Percentiles rank a stretch among this genome's conserved stretches.
phyloP scores from a whole-genome alignment of 1,140 invertebrate species.

The Atta cephalotes region DNA sequence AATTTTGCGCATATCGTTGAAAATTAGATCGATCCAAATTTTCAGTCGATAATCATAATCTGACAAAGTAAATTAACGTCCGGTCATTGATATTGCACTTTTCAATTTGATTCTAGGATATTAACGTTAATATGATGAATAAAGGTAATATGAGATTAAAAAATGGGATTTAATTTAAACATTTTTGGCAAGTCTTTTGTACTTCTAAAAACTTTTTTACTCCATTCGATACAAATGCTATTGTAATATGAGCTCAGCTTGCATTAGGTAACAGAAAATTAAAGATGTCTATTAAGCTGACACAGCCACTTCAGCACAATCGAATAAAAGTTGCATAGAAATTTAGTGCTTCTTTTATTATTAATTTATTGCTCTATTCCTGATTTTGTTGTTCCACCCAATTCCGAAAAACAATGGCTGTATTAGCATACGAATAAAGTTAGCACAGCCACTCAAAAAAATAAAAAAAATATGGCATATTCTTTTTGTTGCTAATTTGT shows the following conservation, averaged over 20 bases:
- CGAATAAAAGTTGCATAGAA: too few relatives aligned
- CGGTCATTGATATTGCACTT: conserved; percentile 50
- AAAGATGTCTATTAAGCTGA: too few relatives aligned
- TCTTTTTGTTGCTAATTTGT: too few relatives aligned
- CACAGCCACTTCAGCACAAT: too few relatives aligned
- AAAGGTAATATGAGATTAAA: conserved; percentile 18
- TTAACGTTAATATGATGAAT: conserved; percentile 34
- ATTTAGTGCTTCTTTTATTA: too few relatives aligned
- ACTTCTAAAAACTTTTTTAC: conserved; percentile 10
- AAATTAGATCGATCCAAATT: conserved; percentile 38
- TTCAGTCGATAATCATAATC: conserved; percentile 38
- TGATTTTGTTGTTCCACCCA: too few relatives aligned
- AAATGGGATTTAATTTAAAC: conserved; percentile 32
- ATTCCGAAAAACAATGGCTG: too few relatives aligned
- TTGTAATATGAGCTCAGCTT: conserved; percentile 12
- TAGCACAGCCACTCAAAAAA: too few relatives aligned
- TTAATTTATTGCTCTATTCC: too few relatives aligned
- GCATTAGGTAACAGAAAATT: background rate
- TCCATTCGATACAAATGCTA: background rate
- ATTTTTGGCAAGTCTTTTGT: background rate
- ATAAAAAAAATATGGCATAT: too few relatives aligned
- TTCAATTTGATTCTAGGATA: conserved; percentile 34
- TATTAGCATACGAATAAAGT: too few relatives aligned
- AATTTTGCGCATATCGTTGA: background rate
- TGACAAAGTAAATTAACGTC: conserved; percentile 28